Conservation (phyloP, 64 coral and sea anemone genomes). For the Astreopora myriophthalma region DNA sequence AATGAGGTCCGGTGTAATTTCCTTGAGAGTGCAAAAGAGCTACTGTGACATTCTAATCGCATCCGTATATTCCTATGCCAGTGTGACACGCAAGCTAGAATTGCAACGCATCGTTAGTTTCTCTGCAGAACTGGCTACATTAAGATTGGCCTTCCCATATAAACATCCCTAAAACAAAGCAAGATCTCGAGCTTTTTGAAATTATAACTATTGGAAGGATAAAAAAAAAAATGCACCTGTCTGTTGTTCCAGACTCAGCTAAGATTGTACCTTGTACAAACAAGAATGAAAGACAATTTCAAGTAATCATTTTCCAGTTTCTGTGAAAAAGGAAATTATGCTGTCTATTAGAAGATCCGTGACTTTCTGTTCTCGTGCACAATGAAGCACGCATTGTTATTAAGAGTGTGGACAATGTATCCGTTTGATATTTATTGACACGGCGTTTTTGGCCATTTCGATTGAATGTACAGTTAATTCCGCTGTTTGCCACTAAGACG, state of each 20-base stretch:
- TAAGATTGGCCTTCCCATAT: no score
- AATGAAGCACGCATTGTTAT: neutral
- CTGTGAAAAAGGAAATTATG: neutral
- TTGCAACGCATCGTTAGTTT: neutral
- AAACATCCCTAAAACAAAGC: no score
- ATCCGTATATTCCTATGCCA: neutral
- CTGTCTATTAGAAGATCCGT: neutral
- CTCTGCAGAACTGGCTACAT: no score
- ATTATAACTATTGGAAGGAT: no score
- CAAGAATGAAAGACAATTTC: neutral
- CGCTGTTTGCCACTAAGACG: neutral
- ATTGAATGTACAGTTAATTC: neutral
- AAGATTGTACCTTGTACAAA: neutral
- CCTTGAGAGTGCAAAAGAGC: neutral
- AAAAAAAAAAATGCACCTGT: no score
- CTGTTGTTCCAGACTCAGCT: neutral
- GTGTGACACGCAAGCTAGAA: neutral
- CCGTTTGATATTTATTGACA: neutral
- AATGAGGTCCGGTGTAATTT: neutral
- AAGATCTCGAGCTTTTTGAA: no score
- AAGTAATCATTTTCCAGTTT: neutral
- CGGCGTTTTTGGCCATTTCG: neutral
- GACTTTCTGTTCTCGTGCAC: neutral
- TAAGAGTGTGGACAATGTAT: neutral
- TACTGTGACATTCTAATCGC: neutral